phyloP scores from a whole-genome alignment of 2,113 vertebrate species.

The Oryctolagus cuniculus region mOryCun1.1 NC_091434.1:83063501-83064000 shows the following conservation, averaged over 20 bases:
- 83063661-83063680: not conserved
- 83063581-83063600: not conserved
- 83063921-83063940: not conserved
- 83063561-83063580: not conserved
- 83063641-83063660: not conserved
- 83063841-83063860: constrained; percentile 33
- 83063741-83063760: constrained; percentile 10
- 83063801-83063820: not conserved
- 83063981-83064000: not conserved
- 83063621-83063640: not conserved
- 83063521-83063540: not conserved
- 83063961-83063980: not conserved
- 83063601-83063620: not conserved
- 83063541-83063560: not conserved
- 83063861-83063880: not conserved
- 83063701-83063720: not conserved
- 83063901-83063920: not conserved
- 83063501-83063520: not conserved
- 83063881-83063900: not conserved
- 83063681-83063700: not conserved
- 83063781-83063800: not conserved
- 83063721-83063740: not conserved
- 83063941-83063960: not conserved
- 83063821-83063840: constrained; percentile 13
- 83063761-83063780: constrained; percentile 36